Conservation (phyloP, 2,113 vertebrate genomes). For the Hiodon alosoides region DNA sequence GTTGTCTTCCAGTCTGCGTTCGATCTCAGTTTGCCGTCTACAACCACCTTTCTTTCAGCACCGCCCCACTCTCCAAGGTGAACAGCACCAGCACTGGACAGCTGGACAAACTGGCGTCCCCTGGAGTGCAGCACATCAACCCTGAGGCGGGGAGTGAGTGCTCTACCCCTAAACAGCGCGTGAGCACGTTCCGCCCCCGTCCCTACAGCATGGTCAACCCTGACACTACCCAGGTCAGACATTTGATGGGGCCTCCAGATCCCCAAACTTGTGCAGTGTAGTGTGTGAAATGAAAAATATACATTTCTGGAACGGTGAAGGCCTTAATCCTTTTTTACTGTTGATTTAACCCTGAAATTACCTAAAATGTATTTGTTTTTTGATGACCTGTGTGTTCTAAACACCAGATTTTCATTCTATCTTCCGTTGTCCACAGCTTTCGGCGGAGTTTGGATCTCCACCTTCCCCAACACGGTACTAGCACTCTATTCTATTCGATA, state of each 20-base stretch:
- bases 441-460: constrained; percentile 49
- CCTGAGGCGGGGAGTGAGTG: constrained; percentile 54
- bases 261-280: neutral
- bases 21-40: neutral
- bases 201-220: constrained; percentile 75
- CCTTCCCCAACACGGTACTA: constrained; percentile 63
- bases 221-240: constrained; percentile 58
- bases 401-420: neutral
- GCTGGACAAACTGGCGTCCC: constrained; percentile 60
- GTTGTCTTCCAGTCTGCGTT: constrained; percentile 20
- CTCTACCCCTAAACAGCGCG: constrained; percentile 53
- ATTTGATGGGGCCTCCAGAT: neutral
- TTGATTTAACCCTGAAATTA: neutral
- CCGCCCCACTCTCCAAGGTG: constrained; percentile 56
- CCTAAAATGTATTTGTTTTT: neutral
- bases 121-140: constrained; percentile 39
- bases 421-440: constrained; percentile 45
- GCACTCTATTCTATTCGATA: neutral
- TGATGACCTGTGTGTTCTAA: neutral
- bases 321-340: neutral
- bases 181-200: constrained; percentile 68
- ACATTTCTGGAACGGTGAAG: neutral
- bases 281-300: no score
- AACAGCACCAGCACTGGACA: constrained; percentile 63
- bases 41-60: constrained; percentile 37